A percentile compares a stretch with the other conserved stretches of the same genome.
phyloP scores from a whole-genome alignment of 2,113 vertebrate genomes.

The Otis tarda region DNA sequence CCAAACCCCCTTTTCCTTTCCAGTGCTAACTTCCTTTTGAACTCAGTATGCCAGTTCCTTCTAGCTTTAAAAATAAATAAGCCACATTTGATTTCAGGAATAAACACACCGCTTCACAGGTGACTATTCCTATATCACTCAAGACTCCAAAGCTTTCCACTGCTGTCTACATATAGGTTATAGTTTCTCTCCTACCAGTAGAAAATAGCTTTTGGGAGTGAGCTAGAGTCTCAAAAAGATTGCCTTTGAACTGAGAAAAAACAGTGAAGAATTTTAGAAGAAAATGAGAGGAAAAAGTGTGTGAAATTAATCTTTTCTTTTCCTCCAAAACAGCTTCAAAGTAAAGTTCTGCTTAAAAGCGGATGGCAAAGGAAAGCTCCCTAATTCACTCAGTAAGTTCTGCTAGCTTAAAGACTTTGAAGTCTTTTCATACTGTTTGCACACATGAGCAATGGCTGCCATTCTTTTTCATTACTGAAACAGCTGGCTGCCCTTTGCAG shows the following conservation, averaged over 20 bases:
- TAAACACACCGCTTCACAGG: not conserved
- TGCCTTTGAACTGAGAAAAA: not conserved
- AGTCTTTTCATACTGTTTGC: not conserved
- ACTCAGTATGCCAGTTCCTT: not conserved
- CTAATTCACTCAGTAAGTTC: slow-evolving; percentile 82
- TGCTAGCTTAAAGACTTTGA: not conserved
- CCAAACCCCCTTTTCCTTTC: not conserved
- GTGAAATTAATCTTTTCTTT: not conserved
- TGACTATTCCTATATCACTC: not conserved
- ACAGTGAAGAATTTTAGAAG: not conserved
- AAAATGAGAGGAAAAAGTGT: not conserved
- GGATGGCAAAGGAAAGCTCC: slow-evolving; percentile 82
- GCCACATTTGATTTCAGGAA: not conserved
- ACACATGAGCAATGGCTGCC: not conserved
- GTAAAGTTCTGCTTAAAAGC: slow-evolving; percentile 95
- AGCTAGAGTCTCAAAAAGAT: not conserved
- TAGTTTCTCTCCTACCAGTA: not conserved
- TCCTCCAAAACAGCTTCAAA: slow-evolving; percentile 82
- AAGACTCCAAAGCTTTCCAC: not conserved
- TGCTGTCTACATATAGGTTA: not conserved
- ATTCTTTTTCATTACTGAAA: not conserved
- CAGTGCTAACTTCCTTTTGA: not conserved
- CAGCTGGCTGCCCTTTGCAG: not conserved
- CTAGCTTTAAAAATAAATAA: not conserved
- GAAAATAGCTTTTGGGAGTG: not conserved